A percentile compares a stretch with the other conserved stretches of the same genome.
These are phyloP conservation scores for Tribolium freemani DNA, from an alignment of 2,888 invertebrate species.

Conservation along the genomic window DNA sequence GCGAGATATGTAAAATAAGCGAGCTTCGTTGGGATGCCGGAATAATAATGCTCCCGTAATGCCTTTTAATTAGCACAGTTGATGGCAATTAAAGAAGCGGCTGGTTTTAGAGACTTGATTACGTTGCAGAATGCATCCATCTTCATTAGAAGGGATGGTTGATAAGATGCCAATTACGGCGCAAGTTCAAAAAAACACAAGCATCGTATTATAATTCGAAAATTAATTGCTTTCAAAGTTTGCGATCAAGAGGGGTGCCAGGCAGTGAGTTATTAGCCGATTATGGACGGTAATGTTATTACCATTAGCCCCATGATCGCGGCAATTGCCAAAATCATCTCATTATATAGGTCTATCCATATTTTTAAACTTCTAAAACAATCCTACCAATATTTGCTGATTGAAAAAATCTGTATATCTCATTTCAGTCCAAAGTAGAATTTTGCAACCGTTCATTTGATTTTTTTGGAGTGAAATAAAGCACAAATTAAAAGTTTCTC, in stretches of 20 bases:
- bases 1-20: slow-evolving; percentile 44
- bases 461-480: too few relatives aligned
- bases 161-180: slow-evolving; percentile 60
- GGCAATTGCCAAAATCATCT: not conserved
- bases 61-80: slow-evolving; percentile 62
- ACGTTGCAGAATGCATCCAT: slow-evolving; percentile 61
- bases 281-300: not conserved
- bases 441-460: too few relatives aligned
- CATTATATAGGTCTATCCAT: not conserved
- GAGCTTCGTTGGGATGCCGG: slow-evolving; percentile 36
- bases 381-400: too few relatives aligned
- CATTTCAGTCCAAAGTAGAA: too few relatives aligned
- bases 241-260: not conserved
- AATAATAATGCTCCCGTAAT: slow-evolving; percentile 50
- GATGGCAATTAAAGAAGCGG: slow-evolving; percentile 63
- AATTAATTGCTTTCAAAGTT: not conserved
- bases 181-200: slow-evolving; percentile 10
- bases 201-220: not conserved
- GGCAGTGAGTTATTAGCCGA: not conserved
- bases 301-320: not conserved
- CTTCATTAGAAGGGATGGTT: slow-evolving; percentile 61
- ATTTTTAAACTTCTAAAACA: too few relatives aligned
- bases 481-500: too few relatives aligned
- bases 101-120: slow-evolving; percentile 50
- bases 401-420: too few relatives aligned